These are phyloP conservation scores for Danio jaintianensis DNA, from an alignment of 2,797 vertebrate species.

Conservation along the genomic window DNA sequence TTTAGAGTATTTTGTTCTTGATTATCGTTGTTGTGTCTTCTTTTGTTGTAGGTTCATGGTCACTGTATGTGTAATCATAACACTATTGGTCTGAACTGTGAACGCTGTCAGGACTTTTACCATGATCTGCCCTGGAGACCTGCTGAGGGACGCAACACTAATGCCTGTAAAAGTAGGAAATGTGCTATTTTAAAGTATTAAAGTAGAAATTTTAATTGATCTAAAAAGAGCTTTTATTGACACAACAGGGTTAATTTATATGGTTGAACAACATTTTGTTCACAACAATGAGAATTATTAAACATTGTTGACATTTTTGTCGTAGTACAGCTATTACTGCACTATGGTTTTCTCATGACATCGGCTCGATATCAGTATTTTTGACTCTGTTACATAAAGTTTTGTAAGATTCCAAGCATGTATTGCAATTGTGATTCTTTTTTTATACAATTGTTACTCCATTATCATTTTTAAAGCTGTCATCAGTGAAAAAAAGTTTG, in stretches of 20 bases:
- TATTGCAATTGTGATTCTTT: too few relatives aligned
- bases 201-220: neutral
- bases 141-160: slow-evolving; percentile 92
- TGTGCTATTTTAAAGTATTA: neutral
- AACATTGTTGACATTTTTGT: neutral
- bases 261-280: neutral
- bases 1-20: neutral
- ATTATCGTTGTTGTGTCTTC: slow-evolving; percentile 34
- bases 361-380: neutral
- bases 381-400: neutral
- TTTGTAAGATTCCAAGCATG: too few relatives aligned
- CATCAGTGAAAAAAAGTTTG: too few relatives aligned
- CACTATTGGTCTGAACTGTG: slow-evolving; percentile 95
- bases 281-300: neutral
- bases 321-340: neutral
- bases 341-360: neutral
- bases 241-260: neutral
- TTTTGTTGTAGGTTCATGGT: slow-evolving; percentile 86
- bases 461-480: too few relatives aligned
- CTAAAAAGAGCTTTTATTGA: neutral
- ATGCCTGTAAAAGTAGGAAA: slow-evolving; percentile 92
- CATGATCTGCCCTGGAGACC: slow-evolving; percentile 95
- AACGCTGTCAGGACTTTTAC: slow-evolving; percentile 92
- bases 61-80: slow-evolving; percentile 97
- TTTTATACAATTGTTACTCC: too few relatives aligned